Evolutionary conservation across 2,888 invertebrate species (phyloP).

Genomic region (Rambutsinella grinnellia): DNA sequence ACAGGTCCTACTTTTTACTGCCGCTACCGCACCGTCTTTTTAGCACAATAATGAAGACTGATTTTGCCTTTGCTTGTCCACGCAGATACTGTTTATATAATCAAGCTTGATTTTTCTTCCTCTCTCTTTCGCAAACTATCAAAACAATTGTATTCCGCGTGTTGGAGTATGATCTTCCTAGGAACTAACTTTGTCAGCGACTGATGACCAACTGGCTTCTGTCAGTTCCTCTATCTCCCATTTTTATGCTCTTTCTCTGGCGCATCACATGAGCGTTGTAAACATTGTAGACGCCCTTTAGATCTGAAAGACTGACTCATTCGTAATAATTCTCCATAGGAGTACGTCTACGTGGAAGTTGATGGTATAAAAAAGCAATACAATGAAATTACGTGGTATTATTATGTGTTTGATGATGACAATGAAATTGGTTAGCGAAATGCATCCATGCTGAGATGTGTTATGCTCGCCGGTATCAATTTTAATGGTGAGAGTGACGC

Average conservation of each 20-base stretch:
- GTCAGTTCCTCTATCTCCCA: conserved; percentile 47
- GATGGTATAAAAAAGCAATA: not conserved
- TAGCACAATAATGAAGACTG: not conserved
- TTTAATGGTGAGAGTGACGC: too few species aligned
- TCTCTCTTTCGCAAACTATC: not conserved
- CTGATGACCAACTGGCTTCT: conserved; percentile 41
- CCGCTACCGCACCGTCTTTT: conserved; percentile 41
- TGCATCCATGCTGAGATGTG: too few species aligned
- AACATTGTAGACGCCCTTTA: conserved; percentile 6
- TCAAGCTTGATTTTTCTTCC: not conserved
- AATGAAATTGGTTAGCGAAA: too few species aligned
- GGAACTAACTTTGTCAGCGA: conserved; percentile 42
- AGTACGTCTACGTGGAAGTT: not conserved
- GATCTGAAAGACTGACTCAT: not conserved
- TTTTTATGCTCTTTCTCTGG: conserved; percentile 36
- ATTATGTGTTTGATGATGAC: not conserved
- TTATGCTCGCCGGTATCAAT: too few species aligned
- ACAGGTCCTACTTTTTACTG: conserved; percentile 18
- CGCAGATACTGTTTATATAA: not conserved
- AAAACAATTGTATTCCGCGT: not conserved
- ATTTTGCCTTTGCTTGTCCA: conserved; percentile 7
- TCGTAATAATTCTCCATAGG: not conserved
- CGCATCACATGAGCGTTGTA: conserved; percentile 1
- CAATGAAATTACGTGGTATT: not conserved
- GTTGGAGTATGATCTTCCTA: conserved; percentile 22